phyloP scores from a whole-genome alignment of 2,888 invertebrate species.

The Mamestra brassicae region DNA sequence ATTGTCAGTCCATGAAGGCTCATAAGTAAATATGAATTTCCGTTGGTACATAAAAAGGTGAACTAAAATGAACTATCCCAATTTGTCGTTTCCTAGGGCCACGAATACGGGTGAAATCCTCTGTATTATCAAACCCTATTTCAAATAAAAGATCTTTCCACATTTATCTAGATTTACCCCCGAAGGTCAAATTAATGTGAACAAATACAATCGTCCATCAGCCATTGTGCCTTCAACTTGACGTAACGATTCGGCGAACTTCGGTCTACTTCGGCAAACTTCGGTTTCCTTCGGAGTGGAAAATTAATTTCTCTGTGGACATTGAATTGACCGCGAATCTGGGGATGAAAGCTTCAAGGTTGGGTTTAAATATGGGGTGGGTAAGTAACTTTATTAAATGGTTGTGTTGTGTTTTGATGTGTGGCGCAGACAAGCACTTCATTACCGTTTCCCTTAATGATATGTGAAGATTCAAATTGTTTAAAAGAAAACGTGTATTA shows the following conservation, averaged over 20 bases:
- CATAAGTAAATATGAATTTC: no score
- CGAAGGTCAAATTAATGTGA: conserved; percentile 37
- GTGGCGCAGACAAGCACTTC: not conserved
- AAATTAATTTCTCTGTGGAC: conserved; percentile 61
- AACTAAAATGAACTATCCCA: not conserved
- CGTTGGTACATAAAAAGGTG: not conserved
- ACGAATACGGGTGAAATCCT: not conserved
- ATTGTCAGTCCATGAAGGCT: no score
- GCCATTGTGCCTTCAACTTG: conserved; percentile 32
- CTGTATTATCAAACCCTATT: not conserved
- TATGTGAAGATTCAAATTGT: no score
- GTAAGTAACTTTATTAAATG: not conserved
- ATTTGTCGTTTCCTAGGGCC: not conserved
- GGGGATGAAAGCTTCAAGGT: conserved; percentile 33
- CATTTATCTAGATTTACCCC: conserved; percentile 6
- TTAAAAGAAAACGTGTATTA: no score
- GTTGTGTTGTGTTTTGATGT: not conserved
- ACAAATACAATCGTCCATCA: conserved; percentile 45
- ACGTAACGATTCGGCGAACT: conserved; percentile 6
- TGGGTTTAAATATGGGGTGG: conserved; percentile 14
- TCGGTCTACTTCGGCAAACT: conserved; percentile 15
- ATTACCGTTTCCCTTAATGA: not conserved
- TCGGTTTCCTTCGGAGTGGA: conserved; percentile 45
- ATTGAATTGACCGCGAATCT: conserved; percentile 49
- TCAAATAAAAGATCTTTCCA: not conserved